A percentile compares a stretch with the other conserved stretches of the same genome.
phyloP scores from a whole-genome alignment of 2,113 vertebrate species.

The Camelus dromedarius region DNA sequence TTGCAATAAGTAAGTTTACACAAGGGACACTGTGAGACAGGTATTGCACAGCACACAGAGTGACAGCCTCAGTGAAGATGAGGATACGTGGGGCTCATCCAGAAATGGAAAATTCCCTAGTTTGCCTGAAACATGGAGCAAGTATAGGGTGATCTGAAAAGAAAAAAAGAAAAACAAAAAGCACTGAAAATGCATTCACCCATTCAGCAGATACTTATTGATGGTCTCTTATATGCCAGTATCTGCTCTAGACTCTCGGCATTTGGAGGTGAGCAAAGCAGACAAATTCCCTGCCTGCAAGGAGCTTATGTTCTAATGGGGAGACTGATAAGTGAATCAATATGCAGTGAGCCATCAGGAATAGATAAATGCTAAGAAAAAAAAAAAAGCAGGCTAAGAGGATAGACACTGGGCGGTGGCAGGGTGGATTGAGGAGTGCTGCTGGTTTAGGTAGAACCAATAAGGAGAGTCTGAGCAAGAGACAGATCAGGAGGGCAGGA shows the following conservation, averaged over 20 bases:
- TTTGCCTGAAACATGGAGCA: not conserved
- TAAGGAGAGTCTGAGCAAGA: not conserved
- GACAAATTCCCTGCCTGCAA: not conserved
- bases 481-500: not conserved
- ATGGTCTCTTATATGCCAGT: not conserved
- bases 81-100: not conserved
- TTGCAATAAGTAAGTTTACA: not conserved
- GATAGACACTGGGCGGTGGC: not conserved
- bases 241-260: not conserved
- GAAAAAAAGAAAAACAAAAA: not conserved
- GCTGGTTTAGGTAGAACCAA: not conserved
- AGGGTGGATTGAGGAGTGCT: not conserved
- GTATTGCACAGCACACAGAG: too few relatives aligned
- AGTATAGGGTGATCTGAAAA: not conserved
- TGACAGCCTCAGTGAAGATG: not conserved
- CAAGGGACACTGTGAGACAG: not conserved
- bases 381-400: not conserved
- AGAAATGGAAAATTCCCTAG: not conserved
- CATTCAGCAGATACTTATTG: not conserved
- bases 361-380: not conserved
- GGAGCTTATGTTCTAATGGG: not conserved
- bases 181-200: not conserved
- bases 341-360: not conserved
- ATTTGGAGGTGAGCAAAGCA: not conserved
- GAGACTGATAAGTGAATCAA: not conserved